Evolutionary conservation across 2,113 vertebrate species (phyloP).

Genomic region (Microtus richardsoni): DNA sequence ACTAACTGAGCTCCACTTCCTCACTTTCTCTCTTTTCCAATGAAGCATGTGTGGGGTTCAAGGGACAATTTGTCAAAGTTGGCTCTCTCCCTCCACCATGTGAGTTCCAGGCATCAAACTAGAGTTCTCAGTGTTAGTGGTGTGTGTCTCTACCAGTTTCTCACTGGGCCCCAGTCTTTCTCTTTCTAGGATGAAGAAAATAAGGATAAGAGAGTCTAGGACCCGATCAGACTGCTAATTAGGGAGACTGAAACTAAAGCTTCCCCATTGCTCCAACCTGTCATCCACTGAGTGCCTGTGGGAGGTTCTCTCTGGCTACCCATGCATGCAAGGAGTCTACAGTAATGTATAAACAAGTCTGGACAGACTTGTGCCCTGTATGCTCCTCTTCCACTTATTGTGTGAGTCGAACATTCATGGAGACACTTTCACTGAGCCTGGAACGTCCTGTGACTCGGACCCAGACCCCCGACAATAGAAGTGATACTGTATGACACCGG

Average conservation of each 20-base stretch:
- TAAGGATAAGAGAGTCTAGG: background rate
- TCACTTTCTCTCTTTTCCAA: background rate
- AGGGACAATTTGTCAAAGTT: background rate
- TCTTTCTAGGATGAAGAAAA: background rate
- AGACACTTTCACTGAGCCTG: too few species aligned
- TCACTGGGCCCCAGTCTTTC: background rate
- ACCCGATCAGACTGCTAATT: background rate
- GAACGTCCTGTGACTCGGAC: background rate
- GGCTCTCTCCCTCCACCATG: background rate
- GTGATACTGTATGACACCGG: background rate
- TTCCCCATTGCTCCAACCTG: fast-evolving
- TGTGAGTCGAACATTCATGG: background rate
- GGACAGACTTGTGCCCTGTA: background rate
- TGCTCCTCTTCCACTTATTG: background rate
- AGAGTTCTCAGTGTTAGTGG: background rate
- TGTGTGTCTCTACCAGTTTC: background rate
- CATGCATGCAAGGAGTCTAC: too few species aligned
- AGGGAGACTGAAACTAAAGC: background rate
- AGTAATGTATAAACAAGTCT: background rate
- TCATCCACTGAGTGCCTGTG: background rate
- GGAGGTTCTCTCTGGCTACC: too few species aligned
- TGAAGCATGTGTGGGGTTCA: background rate
- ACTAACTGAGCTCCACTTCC: background rate
- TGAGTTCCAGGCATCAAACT: background rate
- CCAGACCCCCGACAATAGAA: background rate